These are phyloP conservation scores for Pocillopora meandrina DNA, from an alignment of 92 coral and sea anemone species.

Conservation along the genomic window DNA sequence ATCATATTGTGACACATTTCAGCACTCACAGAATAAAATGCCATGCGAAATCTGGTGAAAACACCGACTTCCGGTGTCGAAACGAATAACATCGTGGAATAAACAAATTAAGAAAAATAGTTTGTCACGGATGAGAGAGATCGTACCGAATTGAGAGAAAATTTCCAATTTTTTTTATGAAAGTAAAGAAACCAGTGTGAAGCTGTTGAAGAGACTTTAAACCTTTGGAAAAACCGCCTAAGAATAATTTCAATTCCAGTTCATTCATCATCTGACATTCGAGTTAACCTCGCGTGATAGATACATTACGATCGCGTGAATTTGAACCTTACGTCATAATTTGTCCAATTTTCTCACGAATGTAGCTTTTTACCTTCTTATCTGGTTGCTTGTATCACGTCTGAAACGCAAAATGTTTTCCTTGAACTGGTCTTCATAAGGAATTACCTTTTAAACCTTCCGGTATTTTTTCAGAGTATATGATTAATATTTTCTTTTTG, in stretches of 20 bases:
- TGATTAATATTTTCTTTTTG: slow-evolving; percentile 16
- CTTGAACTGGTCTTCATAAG: slow-evolving; percentile 1
- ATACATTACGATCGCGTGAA: slow-evolving; percentile 20
- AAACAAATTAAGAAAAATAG: slow-evolving; percentile 21
- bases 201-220: not conserved
- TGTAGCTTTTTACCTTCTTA: not conserved
- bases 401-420: slow-evolving; percentile 1
- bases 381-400: slow-evolving; percentile 5
- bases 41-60: slow-evolving; percentile 27
- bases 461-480: slow-evolving; percentile 25
- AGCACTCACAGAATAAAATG: slow-evolving; percentile 18
- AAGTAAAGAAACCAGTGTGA: not conserved
- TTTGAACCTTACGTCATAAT: not conserved
- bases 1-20: slow-evolving; percentile 2
- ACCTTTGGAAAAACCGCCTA: not conserved
- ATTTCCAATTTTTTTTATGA: not conserved
- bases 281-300: slow-evolving; percentile 17
- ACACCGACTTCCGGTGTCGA: slow-evolving; percentile 35
- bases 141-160: not conserved
- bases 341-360: slow-evolving; percentile 13
- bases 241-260: not conserved
- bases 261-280: not conserved
- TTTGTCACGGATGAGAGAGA: slow-evolving; percentile 6
- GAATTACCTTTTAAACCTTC: slow-evolving; percentile 14
- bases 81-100: not conserved